These are phyloP conservation scores for Corbicula japonica DNA, from an alignment of 2,888 invertebrate species.

Conservation along the genomic window DNA sequence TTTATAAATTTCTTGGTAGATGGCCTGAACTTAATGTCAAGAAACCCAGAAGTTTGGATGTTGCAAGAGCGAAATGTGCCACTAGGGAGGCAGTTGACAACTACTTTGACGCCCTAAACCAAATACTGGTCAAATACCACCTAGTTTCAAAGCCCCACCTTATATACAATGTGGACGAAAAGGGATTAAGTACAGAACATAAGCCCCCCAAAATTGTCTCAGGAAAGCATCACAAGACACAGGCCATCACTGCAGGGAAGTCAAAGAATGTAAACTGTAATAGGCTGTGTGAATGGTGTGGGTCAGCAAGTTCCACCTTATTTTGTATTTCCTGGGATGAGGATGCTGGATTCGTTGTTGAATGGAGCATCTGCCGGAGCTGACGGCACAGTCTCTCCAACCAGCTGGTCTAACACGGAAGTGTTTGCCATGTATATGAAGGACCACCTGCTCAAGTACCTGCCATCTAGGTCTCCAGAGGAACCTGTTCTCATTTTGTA, in stretches of 20 bases:
- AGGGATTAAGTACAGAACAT: neutral
- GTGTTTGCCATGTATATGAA: too few relatives aligned
- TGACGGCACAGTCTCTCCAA: too few relatives aligned
- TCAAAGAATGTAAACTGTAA: neutral
- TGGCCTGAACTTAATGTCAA: neutral
- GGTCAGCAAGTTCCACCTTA: too few relatives aligned
- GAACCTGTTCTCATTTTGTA: too few relatives aligned
- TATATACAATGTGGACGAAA: slow-evolving; percentile 1
- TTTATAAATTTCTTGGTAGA: neutral
- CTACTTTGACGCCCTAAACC: neutral
- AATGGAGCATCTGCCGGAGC: too few relatives aligned
- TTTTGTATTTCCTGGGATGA: neutral
- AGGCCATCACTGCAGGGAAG: neutral
- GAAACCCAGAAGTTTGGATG: neutral
- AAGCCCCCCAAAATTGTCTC: neutral
- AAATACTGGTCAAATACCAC: neutral
- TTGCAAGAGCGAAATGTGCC: neutral
- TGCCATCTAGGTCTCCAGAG: too few relatives aligned
- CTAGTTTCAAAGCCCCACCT: neutral
- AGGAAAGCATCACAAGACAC: neutral
- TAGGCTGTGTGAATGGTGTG: neutral
- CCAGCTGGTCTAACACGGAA: too few relatives aligned
- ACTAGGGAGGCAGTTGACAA: neutral
- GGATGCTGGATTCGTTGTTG: too few relatives aligned
- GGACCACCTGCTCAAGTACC: too few relatives aligned